A percentile compares a stretch with the other conserved stretches of the same genome.
These are phyloP conservation scores for Tyria jacobaeae DNA, from an alignment of 2,888 invertebrate genomes.

Conservation along the genomic window DNA sequence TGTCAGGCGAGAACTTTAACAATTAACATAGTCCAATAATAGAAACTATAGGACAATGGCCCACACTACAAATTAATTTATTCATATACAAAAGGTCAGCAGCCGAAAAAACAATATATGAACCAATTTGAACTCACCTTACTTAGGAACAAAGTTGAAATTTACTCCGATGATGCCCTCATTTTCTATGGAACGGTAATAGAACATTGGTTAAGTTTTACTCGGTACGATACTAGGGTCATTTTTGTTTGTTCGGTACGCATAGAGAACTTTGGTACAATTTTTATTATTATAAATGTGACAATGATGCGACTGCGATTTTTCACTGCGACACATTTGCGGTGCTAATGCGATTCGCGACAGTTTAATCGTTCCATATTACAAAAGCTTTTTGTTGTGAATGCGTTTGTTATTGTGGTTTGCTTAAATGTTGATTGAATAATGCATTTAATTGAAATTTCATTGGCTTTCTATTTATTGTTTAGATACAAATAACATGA, in stretches of 20 bases:
- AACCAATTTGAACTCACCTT: constrained; percentile 46
- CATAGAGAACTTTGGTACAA: constrained; percentile 36
- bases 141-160: constrained; percentile 36
- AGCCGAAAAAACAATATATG: constrained; percentile 57
- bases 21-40: constrained; percentile 80
- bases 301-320: constrained; percentile 69
- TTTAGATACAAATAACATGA: constrained; percentile 21
- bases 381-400: constrained; percentile 54
- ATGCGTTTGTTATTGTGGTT: constrained; percentile 52
- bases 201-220: constrained; percentile 25
- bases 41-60: constrained; percentile 79
- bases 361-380: constrained; percentile 59
- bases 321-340: constrained; percentile 64
- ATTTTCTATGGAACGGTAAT: constrained; percentile 21
- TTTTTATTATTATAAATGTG: constrained; percentile 46
- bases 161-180: constrained; percentile 26
- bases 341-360: constrained; percentile 68
- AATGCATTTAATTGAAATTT: constrained; percentile 46
- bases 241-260: constrained; percentile 32
- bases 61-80: constrained; percentile 82
- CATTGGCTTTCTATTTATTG: constrained; percentile 27
- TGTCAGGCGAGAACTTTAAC: constrained; percentile 78
- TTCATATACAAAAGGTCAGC: constrained; percentile 74
- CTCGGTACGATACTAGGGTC: constrained; percentile 21
- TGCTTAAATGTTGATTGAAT: constrained; percentile 47